A percentile compares a stretch with the other conserved stretches of the same genome.
Evolutionary conservation across 2,113 vertebrate genomes (phyloP).

Genomic region (Saimiri boliviensis): DNA sequence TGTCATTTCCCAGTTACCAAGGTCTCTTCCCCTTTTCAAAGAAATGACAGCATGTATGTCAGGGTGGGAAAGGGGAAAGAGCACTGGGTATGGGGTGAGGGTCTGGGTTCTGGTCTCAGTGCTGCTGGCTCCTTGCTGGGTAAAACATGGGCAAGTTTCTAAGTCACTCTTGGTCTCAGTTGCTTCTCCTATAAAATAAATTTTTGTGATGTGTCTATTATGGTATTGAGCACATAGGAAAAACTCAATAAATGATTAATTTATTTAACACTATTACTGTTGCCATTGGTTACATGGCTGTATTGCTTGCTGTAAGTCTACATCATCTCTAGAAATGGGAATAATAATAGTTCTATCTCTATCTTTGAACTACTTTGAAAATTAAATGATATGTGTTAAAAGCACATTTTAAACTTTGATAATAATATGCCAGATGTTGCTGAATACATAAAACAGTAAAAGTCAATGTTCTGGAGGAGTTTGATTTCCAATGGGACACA

Average conservation of each 20-base stretch:
- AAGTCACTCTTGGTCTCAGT: not conserved
- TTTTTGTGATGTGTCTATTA: not conserved
- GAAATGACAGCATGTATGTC: not conserved
- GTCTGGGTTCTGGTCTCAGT: not conserved
- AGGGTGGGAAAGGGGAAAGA: not conserved
- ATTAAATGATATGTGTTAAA: not conserved
- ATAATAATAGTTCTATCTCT: not conserved
- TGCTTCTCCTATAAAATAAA: not conserved
- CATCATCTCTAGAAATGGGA: not conserved
- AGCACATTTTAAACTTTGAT: not conserved
- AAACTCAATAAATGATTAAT: not conserved
- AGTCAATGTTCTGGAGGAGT: not conserved
- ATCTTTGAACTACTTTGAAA: not conserved
- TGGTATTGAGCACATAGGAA: not conserved
- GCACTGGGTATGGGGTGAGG: fast-evolving
- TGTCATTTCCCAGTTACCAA: not conserved
- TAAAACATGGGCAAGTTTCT: not conserved
- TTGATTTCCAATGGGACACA: not conserved
- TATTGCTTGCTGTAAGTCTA: not conserved
- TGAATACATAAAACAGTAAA: not conserved
- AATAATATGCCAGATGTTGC: not conserved
- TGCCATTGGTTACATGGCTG: not conserved
- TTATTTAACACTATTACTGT: not conserved
- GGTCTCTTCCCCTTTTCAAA: not conserved
- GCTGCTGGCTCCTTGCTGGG: not conserved